Conservation (phyloP, 2,888 invertebrate species). For the Apamea anceps region DNA sequence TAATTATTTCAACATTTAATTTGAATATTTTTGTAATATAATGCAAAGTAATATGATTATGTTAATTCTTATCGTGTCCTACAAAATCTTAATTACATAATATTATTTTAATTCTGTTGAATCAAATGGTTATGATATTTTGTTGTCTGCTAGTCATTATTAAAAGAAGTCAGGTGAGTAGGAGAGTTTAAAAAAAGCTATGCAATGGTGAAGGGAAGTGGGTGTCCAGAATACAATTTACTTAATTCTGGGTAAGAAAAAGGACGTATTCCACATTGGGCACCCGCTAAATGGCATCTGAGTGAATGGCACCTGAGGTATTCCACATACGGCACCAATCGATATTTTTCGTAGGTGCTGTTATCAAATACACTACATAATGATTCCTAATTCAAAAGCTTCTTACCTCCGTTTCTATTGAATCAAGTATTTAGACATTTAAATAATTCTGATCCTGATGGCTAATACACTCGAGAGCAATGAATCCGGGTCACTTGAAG, state of each 20-base stretch:
- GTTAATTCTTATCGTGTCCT: conserved; percentile 65
- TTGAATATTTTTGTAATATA: conserved; percentile 65
- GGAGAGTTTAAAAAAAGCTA: neutral
- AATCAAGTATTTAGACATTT: neutral
- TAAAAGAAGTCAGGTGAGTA: conserved; percentile 1
- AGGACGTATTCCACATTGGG: too few relatives aligned
- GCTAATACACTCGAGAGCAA: too few relatives aligned
- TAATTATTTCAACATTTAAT: conserved; percentile 55
- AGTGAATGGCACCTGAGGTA: too few relatives aligned
- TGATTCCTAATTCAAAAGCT: neutral
- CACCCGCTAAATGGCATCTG: too few relatives aligned
- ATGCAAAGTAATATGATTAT: conserved; percentile 62
- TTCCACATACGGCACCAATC: too few relatives aligned
- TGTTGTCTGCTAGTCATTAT: conserved; percentile 37
- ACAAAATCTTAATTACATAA: conserved; percentile 63
- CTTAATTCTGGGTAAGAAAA: neutral
- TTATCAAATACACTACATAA: too few relatives aligned
- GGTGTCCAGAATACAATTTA: neutral
- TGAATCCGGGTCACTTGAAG: too few relatives aligned
- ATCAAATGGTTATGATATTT: conserved; percentile 42
- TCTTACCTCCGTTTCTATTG: neutral
- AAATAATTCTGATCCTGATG: neutral
- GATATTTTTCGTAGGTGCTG: too few relatives aligned
- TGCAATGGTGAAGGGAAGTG: neutral
- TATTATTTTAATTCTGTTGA: conserved; percentile 60